Base-by-base conservation (phyloP, 1,140 invertebrate genomes). In the Lepidurus arcticus region DNA sequence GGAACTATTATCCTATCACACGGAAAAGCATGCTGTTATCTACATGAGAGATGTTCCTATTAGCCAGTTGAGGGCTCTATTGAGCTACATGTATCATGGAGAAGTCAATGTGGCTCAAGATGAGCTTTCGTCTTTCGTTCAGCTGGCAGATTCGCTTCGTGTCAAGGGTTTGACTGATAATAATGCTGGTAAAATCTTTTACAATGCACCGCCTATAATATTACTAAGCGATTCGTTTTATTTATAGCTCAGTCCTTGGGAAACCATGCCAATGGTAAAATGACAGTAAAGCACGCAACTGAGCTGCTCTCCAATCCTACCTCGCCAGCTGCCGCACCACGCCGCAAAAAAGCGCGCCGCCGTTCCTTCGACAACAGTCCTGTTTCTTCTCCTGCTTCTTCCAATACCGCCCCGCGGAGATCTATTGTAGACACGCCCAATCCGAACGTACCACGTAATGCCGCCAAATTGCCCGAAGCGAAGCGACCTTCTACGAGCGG, bases 81-180 rank as follows among this genome's bases (percentile, higher is more conserved):
- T 88, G 74, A 86, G 87, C 81, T 90, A 89, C 80, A 88, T 87
- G 81, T 90, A 90, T 82, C 86, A 87, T 80, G 89, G 89, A 6
- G 88, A 90, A 84, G 84, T 89, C 0, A 94, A 93, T 82, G 92
- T 94, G 7, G 91, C 92, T 47, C 92, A 94, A 82, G 92, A 94
- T 73, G 91, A 93, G 78, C 85, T 95, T 13, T 89, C 91, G 73
- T 91, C 90, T 80, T 85, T 95, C 16, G 87, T 94, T 76, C 91
- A 92, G 82, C 92, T 92, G n/a, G 93, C 93, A 1, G 92, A 94
- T 84, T 90, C 91, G 76, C 85, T 95, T 80, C 91, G 93, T 82
- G 93, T 95, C 81, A 92, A 92, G 86, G 91, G 91, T 73, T 86
- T 92, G 21, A 74, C 34, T 24, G 24, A 73, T 24, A 42, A 91